Evolutionary conservation across 2,113 vertebrate species (phyloP).

Genomic region (Rhineura floridana): DNA sequence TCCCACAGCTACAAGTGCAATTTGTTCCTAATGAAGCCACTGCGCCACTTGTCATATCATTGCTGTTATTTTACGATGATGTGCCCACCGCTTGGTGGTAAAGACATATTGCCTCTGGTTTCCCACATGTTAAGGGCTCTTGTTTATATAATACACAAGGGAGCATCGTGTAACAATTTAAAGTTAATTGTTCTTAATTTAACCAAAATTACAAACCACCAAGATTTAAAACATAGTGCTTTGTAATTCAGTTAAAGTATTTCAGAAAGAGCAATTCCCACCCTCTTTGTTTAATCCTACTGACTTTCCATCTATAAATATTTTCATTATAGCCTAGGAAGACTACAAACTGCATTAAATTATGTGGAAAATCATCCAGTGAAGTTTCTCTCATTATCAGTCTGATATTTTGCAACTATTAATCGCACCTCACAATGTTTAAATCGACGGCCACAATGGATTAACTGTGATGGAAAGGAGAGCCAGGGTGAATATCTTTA

Average conservation of each 20-base stretch:
- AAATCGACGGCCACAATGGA: not conserved
- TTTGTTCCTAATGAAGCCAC: constrained; percentile 1
- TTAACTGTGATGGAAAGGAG: not conserved
- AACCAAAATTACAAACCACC: not conserved
- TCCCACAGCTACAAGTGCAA: not conserved
- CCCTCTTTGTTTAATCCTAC: not conserved
- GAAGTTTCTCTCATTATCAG: not conserved
- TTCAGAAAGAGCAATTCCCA: not conserved
- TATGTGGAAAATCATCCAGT: not conserved
- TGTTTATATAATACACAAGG: not conserved
- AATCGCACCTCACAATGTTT: not conserved
- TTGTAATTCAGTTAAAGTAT: not conserved
- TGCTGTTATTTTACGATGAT: not conserved
- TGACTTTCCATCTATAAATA: constrained; percentile 4
- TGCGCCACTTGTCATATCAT: not conserved
- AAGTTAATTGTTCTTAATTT: not conserved
- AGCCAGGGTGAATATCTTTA: not conserved
- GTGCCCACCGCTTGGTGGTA: not conserved
- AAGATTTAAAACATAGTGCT: not conserved
- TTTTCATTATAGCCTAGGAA: not conserved
- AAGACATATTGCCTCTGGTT: not conserved
- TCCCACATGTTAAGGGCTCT: not conserved
- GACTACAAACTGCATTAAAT: not conserved
- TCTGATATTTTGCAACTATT: not conserved
- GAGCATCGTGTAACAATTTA: not conserved